Evolutionary conservation across 92 coral and sea anemone genomes (phyloP), one percentile per base, ranked within the genome.

Genomic region (Ricordea florida): DNA sequence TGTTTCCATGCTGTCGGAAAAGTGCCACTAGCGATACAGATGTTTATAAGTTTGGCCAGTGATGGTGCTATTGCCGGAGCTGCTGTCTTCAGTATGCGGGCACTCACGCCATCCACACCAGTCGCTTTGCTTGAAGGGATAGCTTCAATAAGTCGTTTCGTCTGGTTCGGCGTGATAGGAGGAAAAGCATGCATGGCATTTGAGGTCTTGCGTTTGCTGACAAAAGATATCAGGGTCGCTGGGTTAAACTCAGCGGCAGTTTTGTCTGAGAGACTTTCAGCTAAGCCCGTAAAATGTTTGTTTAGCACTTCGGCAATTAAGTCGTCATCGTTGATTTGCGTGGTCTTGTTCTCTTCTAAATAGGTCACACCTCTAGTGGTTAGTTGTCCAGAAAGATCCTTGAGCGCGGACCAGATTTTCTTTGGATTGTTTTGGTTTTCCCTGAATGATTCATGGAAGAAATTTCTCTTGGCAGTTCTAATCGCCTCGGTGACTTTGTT

Each of bases 21-120:
- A 13, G 24, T 45, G n/a, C 77, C 69, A 27, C 68, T 58, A 27
- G 63, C 2, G 58, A 80, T 71, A 31, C 86, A 80, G 1, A 16
- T 24, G 47, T 71, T 81, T 5, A 81, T 70, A 5, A 76, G 51
- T 18, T 30, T 81, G 0, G 80, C 42, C 14, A 81, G 74, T 5
- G 79, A 81, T 47, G 87, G 74, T 10, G 81, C 67, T 1, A 71
- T 72, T 6, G 67, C 79, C 0, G 87, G 81, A 21, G 87, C 87
- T 22, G 87, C 87, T 22, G 51, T 72, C 58, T 81, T 72, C 68
- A 81, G 55, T 44, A 71, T 13, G 49, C 74, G 66, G 29, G 35
- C 56, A 35, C 80, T 60, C 4, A 78, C 8, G 15, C 66, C 82
- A 29, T 76, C 74, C 10, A 37, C 30, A 28, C 81, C 81, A 0